Evolutionary conservation across 2,113 vertebrate genomes (phyloP).

Genomic region (Percopsis transmontana): DNA sequence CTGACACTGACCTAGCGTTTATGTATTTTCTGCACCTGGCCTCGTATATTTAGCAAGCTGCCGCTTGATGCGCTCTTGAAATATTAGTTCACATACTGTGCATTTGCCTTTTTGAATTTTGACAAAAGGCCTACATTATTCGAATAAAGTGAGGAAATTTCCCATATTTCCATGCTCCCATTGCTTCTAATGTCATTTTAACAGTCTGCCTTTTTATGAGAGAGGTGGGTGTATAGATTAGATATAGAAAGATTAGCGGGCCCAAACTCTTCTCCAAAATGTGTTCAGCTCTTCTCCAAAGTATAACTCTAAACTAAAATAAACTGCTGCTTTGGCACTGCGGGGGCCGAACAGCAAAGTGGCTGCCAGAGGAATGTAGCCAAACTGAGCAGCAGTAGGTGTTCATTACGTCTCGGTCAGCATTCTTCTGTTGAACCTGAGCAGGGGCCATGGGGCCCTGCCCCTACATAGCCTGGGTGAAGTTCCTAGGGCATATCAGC

Average conservation of each 20-base stretch:
- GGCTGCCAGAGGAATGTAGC: not conserved
- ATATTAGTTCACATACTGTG: too few species aligned
- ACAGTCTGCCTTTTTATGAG: too few species aligned
- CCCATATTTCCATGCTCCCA: too few species aligned
- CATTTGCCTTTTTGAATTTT: too few species aligned
- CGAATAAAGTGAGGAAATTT: too few species aligned
- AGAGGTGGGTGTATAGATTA: too few species aligned
- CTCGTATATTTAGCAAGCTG: not conserved
- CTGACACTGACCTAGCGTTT: too few species aligned
- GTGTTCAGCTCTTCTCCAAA: not conserved
- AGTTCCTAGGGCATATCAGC: conserved; percentile 61
- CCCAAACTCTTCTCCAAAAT: not conserved
- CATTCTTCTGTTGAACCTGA: conserved; percentile 57
- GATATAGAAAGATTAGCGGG: not conserved
- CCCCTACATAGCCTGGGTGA: conserved; percentile 66
- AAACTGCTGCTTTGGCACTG: conserved; percentile 16
- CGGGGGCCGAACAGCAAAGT: not conserved
- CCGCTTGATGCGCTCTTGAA: too few species aligned
- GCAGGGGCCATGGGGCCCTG: conserved; percentile 7
- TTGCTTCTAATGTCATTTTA: too few species aligned
- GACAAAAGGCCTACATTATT: too few species aligned
- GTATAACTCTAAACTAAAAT: not conserved
- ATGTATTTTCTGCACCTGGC: too few species aligned
- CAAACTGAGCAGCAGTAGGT: conserved; percentile 19
- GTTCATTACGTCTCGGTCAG: conserved; percentile 66